These are phyloP conservation scores for Oreonectes daqikongensis DNA, from an alignment of 2,797 vertebrate species.

Conservation along the genomic window DNA sequence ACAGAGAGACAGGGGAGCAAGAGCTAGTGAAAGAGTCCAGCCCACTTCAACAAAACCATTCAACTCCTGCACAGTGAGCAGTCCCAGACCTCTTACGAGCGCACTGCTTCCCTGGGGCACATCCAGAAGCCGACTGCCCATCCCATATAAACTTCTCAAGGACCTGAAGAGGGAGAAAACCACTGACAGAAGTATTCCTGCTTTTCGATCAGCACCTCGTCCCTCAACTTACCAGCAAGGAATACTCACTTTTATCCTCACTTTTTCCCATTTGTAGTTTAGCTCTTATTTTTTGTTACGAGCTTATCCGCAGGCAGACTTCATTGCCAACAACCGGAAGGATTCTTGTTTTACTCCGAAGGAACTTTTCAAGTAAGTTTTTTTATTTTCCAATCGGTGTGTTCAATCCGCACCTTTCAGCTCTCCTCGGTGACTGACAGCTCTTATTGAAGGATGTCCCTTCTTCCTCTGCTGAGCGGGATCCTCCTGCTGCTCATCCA, in stretches of 20 bases:
- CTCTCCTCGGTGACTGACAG: conserved; percentile 24
- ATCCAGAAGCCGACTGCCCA: conserved; percentile 62
- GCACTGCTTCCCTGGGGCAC: conserved; percentile 61
- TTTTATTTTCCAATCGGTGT: not conserved
- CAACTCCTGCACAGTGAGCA: conserved; percentile 63
- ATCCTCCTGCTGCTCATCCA: conserved; percentile 81
- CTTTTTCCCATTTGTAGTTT: conserved; percentile 27
- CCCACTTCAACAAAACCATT: conserved; percentile 70
- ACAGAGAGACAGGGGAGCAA: conserved; percentile 51
- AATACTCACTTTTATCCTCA: conserved; percentile 52
- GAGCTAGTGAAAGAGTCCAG: conserved; percentile 63
- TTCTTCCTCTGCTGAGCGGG: conserved; percentile 74
- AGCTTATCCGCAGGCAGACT: conserved; percentile 34
- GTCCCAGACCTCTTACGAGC: conserved; percentile 58
- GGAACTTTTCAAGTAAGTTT: conserved; percentile 48
- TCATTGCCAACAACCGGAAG: not conserved
- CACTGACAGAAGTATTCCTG: conserved; percentile 51
- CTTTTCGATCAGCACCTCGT: conserved; percentile 48
- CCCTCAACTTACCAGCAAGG: conserved; percentile 48
- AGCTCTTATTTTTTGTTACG: conserved; percentile 30
- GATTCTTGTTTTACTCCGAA: conserved; percentile 21
- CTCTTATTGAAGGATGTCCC: conserved; percentile 78
- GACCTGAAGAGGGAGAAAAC: conserved; percentile 48
- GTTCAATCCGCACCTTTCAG: conserved; percentile 46
- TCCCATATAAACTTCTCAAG: conserved; percentile 60